A percentile compares a stretch with the other conserved stretches of the same genome.
phyloP scores from a whole-genome alignment of 2,113 vertebrate species.

The Chaetorhynchus papuensis region DNA sequence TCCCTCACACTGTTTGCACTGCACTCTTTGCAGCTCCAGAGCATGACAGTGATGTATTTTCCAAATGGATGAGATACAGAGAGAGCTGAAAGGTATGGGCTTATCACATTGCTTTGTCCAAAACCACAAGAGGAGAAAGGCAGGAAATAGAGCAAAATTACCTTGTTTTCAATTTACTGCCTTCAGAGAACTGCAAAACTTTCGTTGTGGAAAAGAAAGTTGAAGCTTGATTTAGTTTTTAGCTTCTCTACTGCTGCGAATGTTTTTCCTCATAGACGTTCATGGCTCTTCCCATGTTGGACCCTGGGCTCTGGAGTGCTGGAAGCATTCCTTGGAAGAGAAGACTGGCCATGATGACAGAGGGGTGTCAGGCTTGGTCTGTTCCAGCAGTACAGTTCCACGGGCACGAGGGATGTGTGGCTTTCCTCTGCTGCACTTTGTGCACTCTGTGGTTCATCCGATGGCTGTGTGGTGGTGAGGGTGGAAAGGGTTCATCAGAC shows the following conservation, averaged over 20 bases:
- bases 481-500: neutral
- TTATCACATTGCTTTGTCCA: neutral
- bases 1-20: neutral
- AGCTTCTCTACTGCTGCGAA: neutral
- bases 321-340: neutral
- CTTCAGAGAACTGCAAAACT: neutral
- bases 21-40: neutral
- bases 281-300: neutral
- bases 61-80: neutral
- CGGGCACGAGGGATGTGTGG: accelerated
- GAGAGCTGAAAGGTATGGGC: neutral
- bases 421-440: neutral
- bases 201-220: neutral
- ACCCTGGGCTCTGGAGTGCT: neutral
- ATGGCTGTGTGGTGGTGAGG: neutral
- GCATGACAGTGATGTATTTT: neutral
- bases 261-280: neutral
- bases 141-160: neutral
- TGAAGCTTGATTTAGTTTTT: neutral
- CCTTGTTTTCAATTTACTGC: neutral
- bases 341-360: neutral
- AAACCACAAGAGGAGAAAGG: neutral
- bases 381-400: neutral
- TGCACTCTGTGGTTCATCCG: accelerated
- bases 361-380: neutral